Evolutionary conservation across 2,113 vertebrate genomes (phyloP).

Genomic region (Tamias sibiricus): DNA sequence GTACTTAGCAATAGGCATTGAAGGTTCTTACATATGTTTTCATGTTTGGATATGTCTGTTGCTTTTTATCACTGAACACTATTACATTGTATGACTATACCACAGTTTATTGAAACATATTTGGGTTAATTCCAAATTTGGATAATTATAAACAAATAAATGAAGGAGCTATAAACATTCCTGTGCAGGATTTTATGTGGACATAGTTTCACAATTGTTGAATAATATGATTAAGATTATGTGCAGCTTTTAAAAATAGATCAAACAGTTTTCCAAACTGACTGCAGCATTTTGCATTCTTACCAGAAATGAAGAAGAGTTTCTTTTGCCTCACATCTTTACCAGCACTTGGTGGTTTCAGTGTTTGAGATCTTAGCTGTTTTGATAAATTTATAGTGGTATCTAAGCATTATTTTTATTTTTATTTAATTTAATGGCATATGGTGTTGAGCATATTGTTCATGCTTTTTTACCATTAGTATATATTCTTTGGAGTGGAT

Average conservation of each 20-base stretch:
- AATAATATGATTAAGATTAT: neutral
- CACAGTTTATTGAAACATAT: neutral
- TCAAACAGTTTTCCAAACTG: neutral
- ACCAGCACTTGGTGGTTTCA: neutral
- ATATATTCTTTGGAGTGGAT: neutral
- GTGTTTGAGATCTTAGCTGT: neutral
- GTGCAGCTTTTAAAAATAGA: neutral
- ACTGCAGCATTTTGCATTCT: neutral
- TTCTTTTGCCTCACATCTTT: neutral
- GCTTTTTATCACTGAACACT: neutral
- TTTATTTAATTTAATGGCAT: neutral
- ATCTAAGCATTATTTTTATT: neutral
- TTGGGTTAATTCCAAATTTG: neutral
- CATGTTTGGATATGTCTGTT: neutral
- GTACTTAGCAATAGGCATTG: neutral
- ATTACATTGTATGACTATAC: neutral
- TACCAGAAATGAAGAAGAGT: neutral
- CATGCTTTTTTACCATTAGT: neutral
- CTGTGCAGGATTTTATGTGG: neutral
- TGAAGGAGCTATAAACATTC: neutral
- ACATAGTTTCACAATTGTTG: neutral
- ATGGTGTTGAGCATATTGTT: neutral
- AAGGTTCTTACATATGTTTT: neutral
- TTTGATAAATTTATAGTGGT: neutral
- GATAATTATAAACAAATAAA: neutral